Base-by-base conservation (phyloP, 2,113 vertebrate species). In the Mugil cephalus region DNA sequence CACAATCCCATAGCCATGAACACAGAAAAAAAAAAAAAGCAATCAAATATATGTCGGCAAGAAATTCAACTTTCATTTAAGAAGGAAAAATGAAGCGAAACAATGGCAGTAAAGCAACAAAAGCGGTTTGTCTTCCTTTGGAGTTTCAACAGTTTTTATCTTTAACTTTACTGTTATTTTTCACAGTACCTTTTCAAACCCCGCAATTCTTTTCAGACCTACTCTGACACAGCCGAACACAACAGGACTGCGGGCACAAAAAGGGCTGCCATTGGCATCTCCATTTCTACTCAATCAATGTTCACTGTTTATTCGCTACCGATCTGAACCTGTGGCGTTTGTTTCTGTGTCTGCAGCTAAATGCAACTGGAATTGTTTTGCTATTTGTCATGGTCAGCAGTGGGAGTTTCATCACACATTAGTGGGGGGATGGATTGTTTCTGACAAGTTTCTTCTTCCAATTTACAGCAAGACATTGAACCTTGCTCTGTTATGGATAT, bases 1-100 rank as follows among this genome's bases (percentile, higher is more conserved):
- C 30, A 47, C 52, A 65, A 13, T 77, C 43, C 40, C 61, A 15
- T 67, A 59, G 50, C 64, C 24, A 48, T 11, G 54, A 51, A 64
- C 19, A 50, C 42, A n/a, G 43, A 53, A 43, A 53, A 78, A 53
- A 21, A 11, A 14, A 62, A 60, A 38, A 45, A n/a, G 48, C 8
- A 51, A 58, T 74, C 34, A 38, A 74, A 74, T 52, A 21, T 38
- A 40, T 36, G 30, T 42, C 4, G 7, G 50, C 38, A 47, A 59
- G 21, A 69, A 18, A 69, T 69, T 21, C 6, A 43, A 51, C 9
- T 62, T 67, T n/a, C n/a, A 36, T n/a, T 30, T 7, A 45, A 6
- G 38, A 45, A 21, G 30, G 2, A 14, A 54, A 70, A 70, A 66
- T 42, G 2, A 62, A 58, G 71, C 8, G 7, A 47, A 36, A 67